A percentile compares a stretch with the other conserved stretches of the same genome.
Conservation (phyloP, 2,888 invertebrate genomes). For the Oscheius sp. region DNA sequence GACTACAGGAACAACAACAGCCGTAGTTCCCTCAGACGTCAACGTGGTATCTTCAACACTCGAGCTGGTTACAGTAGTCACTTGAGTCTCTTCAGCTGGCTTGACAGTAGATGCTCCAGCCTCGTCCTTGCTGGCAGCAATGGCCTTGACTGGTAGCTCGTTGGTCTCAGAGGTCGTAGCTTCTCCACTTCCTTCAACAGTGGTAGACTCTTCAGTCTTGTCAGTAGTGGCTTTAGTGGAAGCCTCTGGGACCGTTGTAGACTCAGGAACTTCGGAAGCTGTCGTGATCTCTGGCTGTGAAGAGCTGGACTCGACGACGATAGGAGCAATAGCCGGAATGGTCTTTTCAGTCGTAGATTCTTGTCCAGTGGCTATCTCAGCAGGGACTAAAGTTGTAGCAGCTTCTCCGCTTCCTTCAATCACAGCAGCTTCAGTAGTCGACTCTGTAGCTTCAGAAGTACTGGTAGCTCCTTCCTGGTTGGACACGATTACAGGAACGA, state of each 20-base stretch:
- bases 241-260: neutral
- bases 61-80: too few relatives aligned
- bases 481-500: neutral
- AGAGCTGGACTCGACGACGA: neutral
- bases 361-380: neutral
- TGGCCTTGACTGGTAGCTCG: too few relatives aligned
- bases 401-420: neutral
- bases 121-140: neutral
- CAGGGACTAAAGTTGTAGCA: neutral
- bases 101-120: conserved; percentile 35
- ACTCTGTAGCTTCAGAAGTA: conserved; percentile 30
- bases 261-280: neutral
- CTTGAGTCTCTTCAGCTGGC: conserved; percentile 16
- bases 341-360: neutral
- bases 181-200: conserved; percentile 17
- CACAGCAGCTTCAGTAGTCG: conserved; percentile 28
- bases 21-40: conserved; percentile 19
- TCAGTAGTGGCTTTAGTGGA: neutral
- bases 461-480: conserved; percentile 3
- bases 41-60: too few relatives aligned
- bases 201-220: neutral
- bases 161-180: neutral
- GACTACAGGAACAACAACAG: conserved; percentile 11
- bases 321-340: neutral
- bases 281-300: neutral